A percentile compares a stretch with the other conserved stretches of the same genome.
Conservation (phyloP, 2,113 vertebrate genomes). For the Phyllopteryx taeniolatus region DNA sequence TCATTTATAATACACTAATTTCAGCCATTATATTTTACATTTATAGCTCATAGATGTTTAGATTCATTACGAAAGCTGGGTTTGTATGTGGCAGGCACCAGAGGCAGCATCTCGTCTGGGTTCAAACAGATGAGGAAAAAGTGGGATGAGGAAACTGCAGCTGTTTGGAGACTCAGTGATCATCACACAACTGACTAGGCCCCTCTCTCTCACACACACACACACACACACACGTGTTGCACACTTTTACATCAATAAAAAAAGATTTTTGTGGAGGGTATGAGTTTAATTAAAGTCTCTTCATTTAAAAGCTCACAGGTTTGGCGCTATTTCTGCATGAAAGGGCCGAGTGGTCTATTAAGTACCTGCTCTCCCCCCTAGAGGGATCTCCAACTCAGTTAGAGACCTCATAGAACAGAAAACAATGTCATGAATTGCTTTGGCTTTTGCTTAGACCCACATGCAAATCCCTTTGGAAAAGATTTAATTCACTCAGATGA, state of each 20-base stretch:
- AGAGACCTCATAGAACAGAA: neutral
- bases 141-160: slow-evolving; percentile 27
- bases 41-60: neutral
- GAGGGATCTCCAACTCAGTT: slow-evolving; percentile 57
- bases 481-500: slow-evolving; percentile 6
- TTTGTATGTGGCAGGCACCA: slow-evolving; percentile 31
- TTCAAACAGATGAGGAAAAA: slow-evolving; percentile 28
- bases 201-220: slow-evolving; percentile 25
- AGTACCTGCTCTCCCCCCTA: slow-evolving; percentile 30
- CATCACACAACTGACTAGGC: slow-evolving; percentile 12
- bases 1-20: neutral
- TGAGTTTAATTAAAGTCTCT: neutral
- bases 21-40: neutral
- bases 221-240: slow-evolving; percentile 1
- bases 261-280: neutral
- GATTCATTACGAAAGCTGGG: neutral
- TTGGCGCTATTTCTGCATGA: neutral
- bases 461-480: slow-evolving; percentile 6
- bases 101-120: slow-evolving; percentile 19
- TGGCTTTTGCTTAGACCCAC: slow-evolving; percentile 13
- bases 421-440: slow-evolving; percentile 6
- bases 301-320: neutral
- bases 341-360: neutral
- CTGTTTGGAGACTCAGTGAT: slow-evolving; percentile 9
- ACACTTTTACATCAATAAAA: neutral